Conservation (phyloP, 2,113 vertebrate genomes). For the Rhodinocichla rosea region DNA sequence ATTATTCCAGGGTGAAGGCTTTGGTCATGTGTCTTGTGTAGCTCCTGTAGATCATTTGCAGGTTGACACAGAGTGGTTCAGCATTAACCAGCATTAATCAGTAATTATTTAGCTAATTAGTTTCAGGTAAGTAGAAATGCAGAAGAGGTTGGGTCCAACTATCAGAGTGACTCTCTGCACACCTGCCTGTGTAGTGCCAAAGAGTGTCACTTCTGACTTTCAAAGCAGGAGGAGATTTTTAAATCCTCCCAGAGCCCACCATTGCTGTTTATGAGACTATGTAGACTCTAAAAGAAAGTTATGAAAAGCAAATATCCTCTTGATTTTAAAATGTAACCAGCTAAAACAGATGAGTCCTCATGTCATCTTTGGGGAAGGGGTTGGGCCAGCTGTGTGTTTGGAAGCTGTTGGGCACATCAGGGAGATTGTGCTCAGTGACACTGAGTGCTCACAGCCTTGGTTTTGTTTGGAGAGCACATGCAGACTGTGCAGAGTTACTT, state of each 20-base stretch:
- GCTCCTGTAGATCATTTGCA: background rate
- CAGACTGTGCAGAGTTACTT: accelerated
- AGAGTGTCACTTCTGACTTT: background rate
- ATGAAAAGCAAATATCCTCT: background rate
- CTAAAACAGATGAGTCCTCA: background rate
- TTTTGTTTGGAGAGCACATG: background rate
- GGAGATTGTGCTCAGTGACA: no score
- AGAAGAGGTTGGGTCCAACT: background rate
- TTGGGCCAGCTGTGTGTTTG: background rate
- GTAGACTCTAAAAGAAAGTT: background rate
- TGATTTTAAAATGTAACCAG: background rate
- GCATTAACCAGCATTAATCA: background rate
- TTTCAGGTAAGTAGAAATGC: background rate
- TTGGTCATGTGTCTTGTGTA: background rate
- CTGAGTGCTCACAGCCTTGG: background rate
- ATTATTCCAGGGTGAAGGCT: background rate
- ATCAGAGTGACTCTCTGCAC: background rate
- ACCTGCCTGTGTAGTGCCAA: background rate
- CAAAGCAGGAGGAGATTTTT: background rate
- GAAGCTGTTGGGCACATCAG: background rate
- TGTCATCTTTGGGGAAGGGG: background rate
- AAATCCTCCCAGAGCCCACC: background rate
- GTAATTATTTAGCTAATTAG: background rate
- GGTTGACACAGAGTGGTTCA: background rate
- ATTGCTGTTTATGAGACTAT: background rate